Conservation (phyloP, 2,113 vertebrate species). For the Elachura formosa region DNA sequence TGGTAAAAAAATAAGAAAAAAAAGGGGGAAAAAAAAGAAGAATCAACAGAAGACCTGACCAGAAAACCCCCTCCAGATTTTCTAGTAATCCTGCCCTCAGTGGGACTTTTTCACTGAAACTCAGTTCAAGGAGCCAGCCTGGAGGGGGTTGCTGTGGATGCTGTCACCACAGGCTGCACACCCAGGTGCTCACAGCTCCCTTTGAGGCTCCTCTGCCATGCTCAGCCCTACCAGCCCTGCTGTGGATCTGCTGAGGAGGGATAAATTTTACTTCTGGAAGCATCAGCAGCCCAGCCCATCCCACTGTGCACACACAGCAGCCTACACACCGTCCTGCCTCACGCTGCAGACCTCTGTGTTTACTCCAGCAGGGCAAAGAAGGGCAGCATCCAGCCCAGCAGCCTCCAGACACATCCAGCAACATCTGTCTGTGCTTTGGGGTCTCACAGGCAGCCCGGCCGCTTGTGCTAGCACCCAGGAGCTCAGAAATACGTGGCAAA, state of each 20-base stretch:
- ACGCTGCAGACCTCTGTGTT: rapidly evolving
- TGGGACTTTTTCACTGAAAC: neutral
- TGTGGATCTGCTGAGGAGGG: neutral
- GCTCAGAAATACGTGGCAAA: rapidly evolving
- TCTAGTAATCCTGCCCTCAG: neutral
- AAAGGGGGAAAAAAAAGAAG: neutral
- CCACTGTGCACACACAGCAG: rapidly evolving
- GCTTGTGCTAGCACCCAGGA: neutral
- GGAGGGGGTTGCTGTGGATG: rapidly evolving
- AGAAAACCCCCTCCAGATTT: rapidly evolving
- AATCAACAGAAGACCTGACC: neutral
- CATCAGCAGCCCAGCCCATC: neutral
- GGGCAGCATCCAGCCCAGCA: neutral
- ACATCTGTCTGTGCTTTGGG: neutral
- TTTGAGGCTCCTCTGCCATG: rapidly evolving
- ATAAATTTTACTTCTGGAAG: neutral
- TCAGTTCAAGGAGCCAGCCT: neutral
- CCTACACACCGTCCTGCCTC: rapidly evolving
- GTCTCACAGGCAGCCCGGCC: neutral
- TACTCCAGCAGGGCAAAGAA: neutral
- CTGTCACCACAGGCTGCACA: no score
- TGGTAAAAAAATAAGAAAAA: no score
- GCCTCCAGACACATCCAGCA: neutral
- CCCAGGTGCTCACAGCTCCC: neutral
- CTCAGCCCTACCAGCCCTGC: rapidly evolving